These are phyloP conservation scores for Drosophila orosa DNA, from an alignment of 1,140 invertebrate species.

Conservation along the genomic window DNA sequence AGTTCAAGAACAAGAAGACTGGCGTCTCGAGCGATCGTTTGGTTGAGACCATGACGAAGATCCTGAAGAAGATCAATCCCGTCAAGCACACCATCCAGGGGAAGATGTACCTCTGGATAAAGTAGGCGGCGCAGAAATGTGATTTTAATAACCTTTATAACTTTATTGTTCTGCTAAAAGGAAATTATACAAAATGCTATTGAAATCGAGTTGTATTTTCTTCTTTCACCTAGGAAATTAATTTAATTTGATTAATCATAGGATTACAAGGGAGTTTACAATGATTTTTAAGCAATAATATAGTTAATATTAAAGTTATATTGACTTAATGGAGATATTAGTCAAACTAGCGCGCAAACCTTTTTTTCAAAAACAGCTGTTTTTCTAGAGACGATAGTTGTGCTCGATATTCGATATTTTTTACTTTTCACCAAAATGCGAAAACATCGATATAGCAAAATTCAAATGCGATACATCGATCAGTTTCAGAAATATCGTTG, in stretches of 20 bases:
- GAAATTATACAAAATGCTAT: neutral
- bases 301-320: no score
- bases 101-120: slow-evolving; percentile 93
- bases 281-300: no score
- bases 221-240: neutral
- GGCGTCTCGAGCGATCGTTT: slow-evolving; percentile 94
- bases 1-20: slow-evolving; percentile 98
- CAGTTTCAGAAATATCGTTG: neutral
- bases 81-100: slow-evolving; percentile 96
- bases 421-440: neutral
- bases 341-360: neutral
- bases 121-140: slow-evolving; percentile 43
- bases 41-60: slow-evolving; percentile 96
- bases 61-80: slow-evolving; percentile 97
- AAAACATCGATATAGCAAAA: neutral
- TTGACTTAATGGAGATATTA: neutral
- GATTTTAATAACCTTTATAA: slow-evolving; percentile 21
- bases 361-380: slow-evolving; percentile 4
- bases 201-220: neutral
- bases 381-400: neutral
- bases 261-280: no score
- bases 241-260: neutral
- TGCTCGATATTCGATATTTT: neutral
- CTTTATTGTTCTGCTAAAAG: slow-evolving; percentile 4
- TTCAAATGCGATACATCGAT: neutral